Percentiles rank a stretch among this genome's conserved stretches.
Conservation (phyloP, 1,140 invertebrate genomes). For the Rhyzopertha dominica region DNA sequence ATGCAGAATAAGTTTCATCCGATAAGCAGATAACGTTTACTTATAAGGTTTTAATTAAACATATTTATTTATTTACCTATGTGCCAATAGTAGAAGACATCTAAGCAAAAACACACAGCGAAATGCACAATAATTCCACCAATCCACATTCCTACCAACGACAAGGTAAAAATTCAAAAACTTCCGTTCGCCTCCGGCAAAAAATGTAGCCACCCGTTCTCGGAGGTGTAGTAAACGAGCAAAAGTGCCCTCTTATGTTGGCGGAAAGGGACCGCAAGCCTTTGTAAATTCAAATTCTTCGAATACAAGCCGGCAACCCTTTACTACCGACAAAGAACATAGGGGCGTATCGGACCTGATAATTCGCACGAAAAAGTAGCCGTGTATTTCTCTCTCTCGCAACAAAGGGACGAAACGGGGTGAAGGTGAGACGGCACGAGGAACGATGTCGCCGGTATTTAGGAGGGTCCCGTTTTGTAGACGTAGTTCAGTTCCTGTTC, state of each 20-base stretch:
- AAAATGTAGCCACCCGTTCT: too few relatives aligned
- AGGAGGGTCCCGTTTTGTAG: not conserved
- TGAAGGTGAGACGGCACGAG: conserved; percentile 1
- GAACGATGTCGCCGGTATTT: not conserved
- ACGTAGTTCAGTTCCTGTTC: not conserved
- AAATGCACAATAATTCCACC: too few relatives aligned
- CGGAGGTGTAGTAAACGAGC: conserved; percentile 10
- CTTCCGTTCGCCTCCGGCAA: too few relatives aligned
- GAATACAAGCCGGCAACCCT: conserved; percentile 26
- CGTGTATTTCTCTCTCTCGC: not conserved
- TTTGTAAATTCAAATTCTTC: conserved; percentile 33
- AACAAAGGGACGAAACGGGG: conserved; percentile 3
- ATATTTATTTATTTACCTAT: too few relatives aligned
- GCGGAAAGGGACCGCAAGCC: conserved; percentile 28
- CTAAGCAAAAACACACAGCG: too few relatives aligned
- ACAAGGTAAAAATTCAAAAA: too few relatives aligned
- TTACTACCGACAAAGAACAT: conserved; percentile 27
- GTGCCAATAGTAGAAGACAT: too few relatives aligned
- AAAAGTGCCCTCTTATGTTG: conserved; percentile 23
- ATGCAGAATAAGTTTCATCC: too few relatives aligned
- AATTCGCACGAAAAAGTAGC: too few relatives aligned
- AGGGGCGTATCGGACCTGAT: conserved; percentile 18
- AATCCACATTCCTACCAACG: too few relatives aligned
- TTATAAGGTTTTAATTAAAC: too few relatives aligned
- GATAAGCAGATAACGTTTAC: too few relatives aligned